phyloP scores from a whole-genome alignment of 2,888 invertebrate species.

The Steinernema carpocapsae region DNA sequence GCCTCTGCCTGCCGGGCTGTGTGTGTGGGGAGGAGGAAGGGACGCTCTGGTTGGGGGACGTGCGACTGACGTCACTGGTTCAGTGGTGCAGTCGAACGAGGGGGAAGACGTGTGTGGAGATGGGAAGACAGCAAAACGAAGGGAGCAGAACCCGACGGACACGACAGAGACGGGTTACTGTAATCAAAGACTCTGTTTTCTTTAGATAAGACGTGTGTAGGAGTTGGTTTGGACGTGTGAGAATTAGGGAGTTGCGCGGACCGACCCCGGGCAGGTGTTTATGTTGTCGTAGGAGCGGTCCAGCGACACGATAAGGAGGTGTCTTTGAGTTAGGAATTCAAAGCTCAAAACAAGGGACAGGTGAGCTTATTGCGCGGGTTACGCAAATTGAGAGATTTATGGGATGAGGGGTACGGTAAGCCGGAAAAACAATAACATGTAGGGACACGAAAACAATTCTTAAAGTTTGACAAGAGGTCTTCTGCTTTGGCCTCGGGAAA shows the following conservation, averaged over 20 bases:
- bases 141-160: background rate
- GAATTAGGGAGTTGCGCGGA: background rate
- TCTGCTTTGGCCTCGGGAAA: too few relatives aligned
- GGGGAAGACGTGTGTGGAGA: background rate
- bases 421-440: too few relatives aligned
- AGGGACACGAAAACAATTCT: too few relatives aligned
- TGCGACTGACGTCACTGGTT: too few relatives aligned
- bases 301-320: too few relatives aligned
- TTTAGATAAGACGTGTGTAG: slow-evolving; percentile 15
- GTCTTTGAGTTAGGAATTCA: too few relatives aligned
- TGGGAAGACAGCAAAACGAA: background rate
- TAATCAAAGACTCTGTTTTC: slow-evolving; percentile 17
- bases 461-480: too few relatives aligned
- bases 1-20: background rate
- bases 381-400: too few relatives aligned
- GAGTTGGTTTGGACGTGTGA: background rate
- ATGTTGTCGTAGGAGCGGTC: background rate
- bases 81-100: background rate
- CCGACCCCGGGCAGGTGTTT: background rate
- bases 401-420: too few relatives aligned
- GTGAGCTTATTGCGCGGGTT: too few relatives aligned
- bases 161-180: background rate
- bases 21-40: background rate
- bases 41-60: background rate
- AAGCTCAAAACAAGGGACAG: too few relatives aligned